These are phyloP conservation scores for Megaceryle alcyon DNA, from an alignment of 2,797 vertebrate genomes.

Conservation along the genomic window DNA sequence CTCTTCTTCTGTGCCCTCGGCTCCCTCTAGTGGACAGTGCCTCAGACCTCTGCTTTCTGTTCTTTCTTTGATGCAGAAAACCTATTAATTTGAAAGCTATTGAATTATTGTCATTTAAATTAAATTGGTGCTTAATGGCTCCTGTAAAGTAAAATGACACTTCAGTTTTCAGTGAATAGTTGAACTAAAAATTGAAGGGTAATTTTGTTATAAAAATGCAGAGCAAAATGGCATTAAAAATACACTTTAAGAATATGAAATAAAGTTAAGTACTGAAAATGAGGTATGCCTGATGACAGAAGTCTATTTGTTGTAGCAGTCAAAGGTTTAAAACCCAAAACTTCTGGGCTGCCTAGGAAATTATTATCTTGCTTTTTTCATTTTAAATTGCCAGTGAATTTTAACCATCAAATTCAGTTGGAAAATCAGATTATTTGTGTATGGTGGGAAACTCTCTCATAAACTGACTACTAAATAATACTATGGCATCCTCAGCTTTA, in stretches of 20 bases:
- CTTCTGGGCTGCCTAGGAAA: not conserved
- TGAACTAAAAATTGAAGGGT: not conserved
- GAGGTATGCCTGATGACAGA: not conserved
- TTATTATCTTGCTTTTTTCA: not conserved
- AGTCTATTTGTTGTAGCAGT: not conserved
- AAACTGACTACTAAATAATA: not conserved
- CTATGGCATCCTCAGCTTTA: not conserved
- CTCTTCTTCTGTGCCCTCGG: not conserved
- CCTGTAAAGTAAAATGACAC: not conserved
- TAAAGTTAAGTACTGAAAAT: not conserved
- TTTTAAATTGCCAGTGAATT: not conserved
- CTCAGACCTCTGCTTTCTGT: not conserved
- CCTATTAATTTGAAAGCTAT: not conserved
- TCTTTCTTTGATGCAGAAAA: not conserved
- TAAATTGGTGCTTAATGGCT: not conserved
- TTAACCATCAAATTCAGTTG: not conserved
- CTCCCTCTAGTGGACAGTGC: conserved; percentile 1
- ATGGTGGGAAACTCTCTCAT: not conserved
- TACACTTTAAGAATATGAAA: not conserved
- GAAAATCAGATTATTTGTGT: not conserved
- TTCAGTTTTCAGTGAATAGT: not conserved
- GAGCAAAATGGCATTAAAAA: not conserved
- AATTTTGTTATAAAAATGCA: not conserved
- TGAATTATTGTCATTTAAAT: not conserved
- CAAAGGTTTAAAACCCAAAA: not conserved